Evolutionary conservation across 2,113 vertebrate genomes (phyloP).

Genomic region (Raja brachyura): DNA sequence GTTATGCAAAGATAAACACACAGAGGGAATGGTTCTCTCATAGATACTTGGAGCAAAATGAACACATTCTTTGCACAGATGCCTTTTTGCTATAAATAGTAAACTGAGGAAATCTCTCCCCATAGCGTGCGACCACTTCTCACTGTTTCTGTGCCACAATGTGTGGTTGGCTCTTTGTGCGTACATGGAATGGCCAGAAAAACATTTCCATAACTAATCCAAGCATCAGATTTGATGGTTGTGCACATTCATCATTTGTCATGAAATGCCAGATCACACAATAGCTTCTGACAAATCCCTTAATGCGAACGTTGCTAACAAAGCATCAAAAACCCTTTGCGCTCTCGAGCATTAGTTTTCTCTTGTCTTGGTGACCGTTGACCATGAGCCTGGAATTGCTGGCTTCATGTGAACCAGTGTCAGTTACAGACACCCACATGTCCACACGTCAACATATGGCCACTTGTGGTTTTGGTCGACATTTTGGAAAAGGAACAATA

Average conservation of each 20-base stretch:
- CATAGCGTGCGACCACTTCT: neutral
- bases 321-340: neutral
- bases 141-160: neutral
- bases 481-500: neutral
- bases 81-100: slow-evolving; percentile 30
- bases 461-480: neutral
- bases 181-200: too few species aligned
- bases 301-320: neutral
- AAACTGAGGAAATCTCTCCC: neutral
- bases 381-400: neutral
- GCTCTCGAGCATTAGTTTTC: neutral
- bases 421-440: slow-evolving; percentile 26
- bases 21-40: neutral
- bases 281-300: neutral
- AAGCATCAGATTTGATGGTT: neutral
- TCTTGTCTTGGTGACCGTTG: neutral
- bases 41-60: slow-evolving; percentile 9
- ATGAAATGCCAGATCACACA: neutral
- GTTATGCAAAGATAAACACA: neutral
- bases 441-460: neutral
- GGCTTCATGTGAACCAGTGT: slow-evolving; percentile 5
- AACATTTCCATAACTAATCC: neutral
- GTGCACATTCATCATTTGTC: neutral
- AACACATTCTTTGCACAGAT: slow-evolving; percentile 10
- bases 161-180: neutral